Evolutionary conservation across 2,113 vertebrate species (phyloP).

Genomic region (Prochilodus magdalenae): DNA sequence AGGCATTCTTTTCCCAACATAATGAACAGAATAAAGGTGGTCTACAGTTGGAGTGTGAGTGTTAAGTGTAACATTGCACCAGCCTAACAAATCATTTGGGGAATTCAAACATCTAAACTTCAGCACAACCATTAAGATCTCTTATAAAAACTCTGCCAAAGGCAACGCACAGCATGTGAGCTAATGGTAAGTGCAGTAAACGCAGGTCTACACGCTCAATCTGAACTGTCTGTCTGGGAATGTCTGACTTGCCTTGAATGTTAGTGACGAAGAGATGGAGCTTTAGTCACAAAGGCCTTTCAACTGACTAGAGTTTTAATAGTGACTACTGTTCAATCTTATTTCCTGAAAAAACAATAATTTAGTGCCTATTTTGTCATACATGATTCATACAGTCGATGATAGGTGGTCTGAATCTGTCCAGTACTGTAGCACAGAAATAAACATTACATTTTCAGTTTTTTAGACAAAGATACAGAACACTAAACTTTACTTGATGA

Average conservation of each 20-base stretch:
- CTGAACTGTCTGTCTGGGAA: conserved; percentile 26
- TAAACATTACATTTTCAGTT: no score
- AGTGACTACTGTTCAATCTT: no score
- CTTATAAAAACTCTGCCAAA: conserved; percentile 35
- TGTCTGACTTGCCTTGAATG: background rate
- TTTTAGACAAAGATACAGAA: no score
- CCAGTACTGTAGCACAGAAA: no score
- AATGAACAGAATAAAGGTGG: conserved; percentile 20
- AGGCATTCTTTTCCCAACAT: conserved; percentile 1
- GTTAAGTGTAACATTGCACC: background rate
- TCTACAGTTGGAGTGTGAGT: background rate
- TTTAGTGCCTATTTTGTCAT: no score
- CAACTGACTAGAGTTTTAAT: no score
- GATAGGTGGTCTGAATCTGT: no score
- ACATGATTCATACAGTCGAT: no score
- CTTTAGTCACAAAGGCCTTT: no score
- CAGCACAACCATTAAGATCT: conserved; percentile 24
- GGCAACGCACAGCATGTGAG: background rate
- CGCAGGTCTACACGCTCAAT: background rate
- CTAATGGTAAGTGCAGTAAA: conserved; percentile 4
- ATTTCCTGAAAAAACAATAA: no score
- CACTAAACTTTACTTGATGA: no score
- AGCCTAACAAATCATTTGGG: background rate
- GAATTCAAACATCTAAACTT: conserved; percentile 42
- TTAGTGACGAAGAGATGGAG: no score